These are phyloP conservation scores for Anabas testudineus DNA, from an alignment of 2,797 vertebrate species.

Conservation along the genomic window DNA sequence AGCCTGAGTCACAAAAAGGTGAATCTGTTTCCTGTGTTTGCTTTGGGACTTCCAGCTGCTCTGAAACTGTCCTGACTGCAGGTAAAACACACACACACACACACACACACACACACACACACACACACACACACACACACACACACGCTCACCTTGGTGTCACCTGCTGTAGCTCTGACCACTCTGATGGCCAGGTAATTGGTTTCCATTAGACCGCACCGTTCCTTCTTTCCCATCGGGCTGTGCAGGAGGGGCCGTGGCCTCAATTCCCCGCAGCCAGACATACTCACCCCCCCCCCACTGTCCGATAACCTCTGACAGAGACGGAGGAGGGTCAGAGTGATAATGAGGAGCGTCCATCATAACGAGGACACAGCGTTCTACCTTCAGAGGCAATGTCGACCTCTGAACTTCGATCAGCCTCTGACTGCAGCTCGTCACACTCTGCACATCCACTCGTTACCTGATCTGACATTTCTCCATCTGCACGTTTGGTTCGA, in stretches of 20 bases:
- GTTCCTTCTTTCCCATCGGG: conserved; percentile 58
- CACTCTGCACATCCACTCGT: neutral
- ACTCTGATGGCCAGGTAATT: conserved; percentile 47
- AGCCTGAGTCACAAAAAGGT: neutral
- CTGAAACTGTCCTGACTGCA: neutral
- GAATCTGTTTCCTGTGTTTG: neutral
- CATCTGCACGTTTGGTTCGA: neutral
- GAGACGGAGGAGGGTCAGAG: conserved; percentile 7
- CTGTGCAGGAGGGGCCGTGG: conserved; percentile 47
- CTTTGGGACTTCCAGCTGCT: neutral
- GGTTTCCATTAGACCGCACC: conserved; percentile 53
- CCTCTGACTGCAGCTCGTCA: neutral
- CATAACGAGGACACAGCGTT: conserved; percentile 31
- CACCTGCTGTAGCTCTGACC: conserved; percentile 26
- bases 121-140: neutral
- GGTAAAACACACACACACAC: neutral
- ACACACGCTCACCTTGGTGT: conserved; percentile 28
- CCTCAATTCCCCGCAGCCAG: conserved; percentile 52
- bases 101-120: neutral
- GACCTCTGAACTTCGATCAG: conserved; percentile 4
- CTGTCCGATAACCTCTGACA: conserved; percentile 39
- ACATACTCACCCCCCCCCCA: conserved; percentile 1
- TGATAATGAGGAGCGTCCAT: conserved; percentile 32
- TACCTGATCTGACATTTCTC: neutral
- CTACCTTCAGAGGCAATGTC: neutral